Evolutionary conservation across 2,797 vertebrate species (phyloP).

Genomic region (Rousettus madagascariensis): DNA sequence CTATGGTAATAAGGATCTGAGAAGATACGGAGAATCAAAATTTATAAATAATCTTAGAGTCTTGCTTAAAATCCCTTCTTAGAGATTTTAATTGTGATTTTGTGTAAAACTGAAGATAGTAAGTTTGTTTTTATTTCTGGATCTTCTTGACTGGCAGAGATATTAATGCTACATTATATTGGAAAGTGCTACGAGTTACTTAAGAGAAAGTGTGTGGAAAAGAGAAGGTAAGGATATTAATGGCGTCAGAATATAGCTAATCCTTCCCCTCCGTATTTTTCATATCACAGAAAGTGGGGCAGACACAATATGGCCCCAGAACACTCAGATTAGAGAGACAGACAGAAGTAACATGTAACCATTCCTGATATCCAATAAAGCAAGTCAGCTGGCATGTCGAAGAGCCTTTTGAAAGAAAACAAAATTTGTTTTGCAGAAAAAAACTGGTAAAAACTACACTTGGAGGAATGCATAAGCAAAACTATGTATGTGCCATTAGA

Average conservation of each 20-base stretch:
- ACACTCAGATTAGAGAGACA: background rate
- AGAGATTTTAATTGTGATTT: conserved; percentile 32
- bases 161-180: background rate
- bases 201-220: background rate
- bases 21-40: background rate
- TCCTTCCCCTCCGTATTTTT: background rate
- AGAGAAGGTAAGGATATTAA: background rate
- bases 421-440: background rate
- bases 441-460: background rate
- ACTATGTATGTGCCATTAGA: background rate
- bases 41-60: conserved; percentile 25
- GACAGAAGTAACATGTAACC: background rate
- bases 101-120: background rate
- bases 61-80: conserved; percentile 28
- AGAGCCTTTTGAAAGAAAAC: conserved; percentile 2
- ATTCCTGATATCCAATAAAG: background rate
- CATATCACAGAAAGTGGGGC: background rate
- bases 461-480: background rate
- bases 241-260: background rate
- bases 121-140: conserved; percentile 32
- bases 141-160: conserved; percentile 17
- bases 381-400: background rate
- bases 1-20: conserved; percentile 11
- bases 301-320: background rate
- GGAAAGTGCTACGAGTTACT: background rate